Conservation (phyloP, 2,888 invertebrate species). For the Sphaerophoria taeniata region DNA sequence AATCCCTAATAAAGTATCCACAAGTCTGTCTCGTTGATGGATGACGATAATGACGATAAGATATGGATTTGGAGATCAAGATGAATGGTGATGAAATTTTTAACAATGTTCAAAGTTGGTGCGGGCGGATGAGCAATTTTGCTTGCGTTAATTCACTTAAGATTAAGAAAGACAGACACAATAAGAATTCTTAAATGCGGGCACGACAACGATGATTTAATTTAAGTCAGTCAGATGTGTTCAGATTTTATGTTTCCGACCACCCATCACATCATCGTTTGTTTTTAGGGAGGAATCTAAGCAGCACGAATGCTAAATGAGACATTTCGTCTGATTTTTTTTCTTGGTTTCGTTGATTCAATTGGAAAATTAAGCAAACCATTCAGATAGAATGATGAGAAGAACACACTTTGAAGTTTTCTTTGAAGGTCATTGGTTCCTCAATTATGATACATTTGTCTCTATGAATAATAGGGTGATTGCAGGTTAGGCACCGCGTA, state of each 20-base stretch:
- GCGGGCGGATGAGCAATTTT: constrained; percentile 28
- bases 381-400: background rate
- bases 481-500: too few species aligned
- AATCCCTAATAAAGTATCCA: constrained; percentile 63
- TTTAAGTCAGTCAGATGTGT: background rate
- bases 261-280: background rate
- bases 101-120: background rate
- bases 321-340: background rate
- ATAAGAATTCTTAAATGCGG: background rate
- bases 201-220: background rate
- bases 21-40: constrained; percentile 36
- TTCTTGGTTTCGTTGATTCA: constrained; percentile 1
- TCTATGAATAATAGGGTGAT: too few species aligned
- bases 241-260: background rate
- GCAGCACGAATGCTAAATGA: constrained; percentile 9
- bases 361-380: constrained; percentile 10
- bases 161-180: background rate
- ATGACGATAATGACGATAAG: constrained; percentile 36
- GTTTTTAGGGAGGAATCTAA: background rate
- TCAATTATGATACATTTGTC: too few species aligned
- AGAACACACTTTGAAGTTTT: too few species aligned
- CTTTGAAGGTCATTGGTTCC: too few species aligned
- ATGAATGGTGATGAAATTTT: constrained; percentile 12
- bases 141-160: constrained; percentile 19
- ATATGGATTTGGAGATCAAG: constrained; percentile 18